Conservation (phyloP, 1,140 invertebrate genomes). For the Drosophila repleta region DNA sequence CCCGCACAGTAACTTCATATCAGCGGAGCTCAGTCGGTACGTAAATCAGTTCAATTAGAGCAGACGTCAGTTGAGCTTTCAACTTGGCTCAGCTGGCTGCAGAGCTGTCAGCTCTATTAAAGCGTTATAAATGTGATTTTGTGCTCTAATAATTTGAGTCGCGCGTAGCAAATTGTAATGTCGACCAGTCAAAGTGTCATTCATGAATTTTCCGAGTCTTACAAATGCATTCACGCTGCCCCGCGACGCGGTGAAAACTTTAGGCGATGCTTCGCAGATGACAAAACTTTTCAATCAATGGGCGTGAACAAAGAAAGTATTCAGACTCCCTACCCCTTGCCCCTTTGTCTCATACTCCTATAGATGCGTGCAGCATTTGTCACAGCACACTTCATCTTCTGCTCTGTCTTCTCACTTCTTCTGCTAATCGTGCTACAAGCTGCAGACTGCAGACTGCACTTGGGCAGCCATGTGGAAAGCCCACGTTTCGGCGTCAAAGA, state of each 20-base stretch:
- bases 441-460: conserved; percentile 37
- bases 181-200: conserved; percentile 60
- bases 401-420: conserved; percentile 1
- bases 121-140: conserved; percentile 41
- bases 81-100: conserved; percentile 14
- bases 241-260: conserved; percentile 35
- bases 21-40: conserved; percentile 93
- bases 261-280: not conserved
- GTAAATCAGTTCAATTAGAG: conserved; percentile 30
- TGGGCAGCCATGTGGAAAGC: conserved; percentile 58
- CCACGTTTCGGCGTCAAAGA: conserved; percentile 21
- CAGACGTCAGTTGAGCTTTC: conserved; percentile 6
- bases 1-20: conserved; percentile 93
- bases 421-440: not conserved
- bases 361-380: conserved; percentile 50
- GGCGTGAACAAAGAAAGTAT: conserved; percentile 70
- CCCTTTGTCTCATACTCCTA: not conserved
- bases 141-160: conserved; percentile 65
- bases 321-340: not conserved
- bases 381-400: conserved; percentile 22
- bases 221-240: conserved; percentile 27
- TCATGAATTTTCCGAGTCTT: conserved; percentile 17
- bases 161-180: conserved; percentile 53
- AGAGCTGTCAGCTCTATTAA: conserved; percentile 21
- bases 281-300: conserved; percentile 66